Conservation (phyloP, 2,888 invertebrate species). For the Agrilus cyanescens region DNA sequence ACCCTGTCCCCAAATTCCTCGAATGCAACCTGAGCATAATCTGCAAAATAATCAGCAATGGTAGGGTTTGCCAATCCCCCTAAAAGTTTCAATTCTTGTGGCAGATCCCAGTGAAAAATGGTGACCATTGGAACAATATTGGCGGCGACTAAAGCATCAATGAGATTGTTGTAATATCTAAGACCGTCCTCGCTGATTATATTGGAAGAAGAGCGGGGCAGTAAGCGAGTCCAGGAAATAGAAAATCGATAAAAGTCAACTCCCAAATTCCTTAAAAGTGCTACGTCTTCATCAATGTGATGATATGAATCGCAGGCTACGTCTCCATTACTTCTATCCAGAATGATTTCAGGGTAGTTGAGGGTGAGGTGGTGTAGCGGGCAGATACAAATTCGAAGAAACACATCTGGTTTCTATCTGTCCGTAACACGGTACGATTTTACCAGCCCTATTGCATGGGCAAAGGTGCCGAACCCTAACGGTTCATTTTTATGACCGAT, state of each 20-base stretch:
- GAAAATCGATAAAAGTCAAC: conserved; percentile 48
- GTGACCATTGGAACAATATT: conserved; percentile 44
- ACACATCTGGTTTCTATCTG: no score
- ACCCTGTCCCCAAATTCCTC: conserved; percentile 23
- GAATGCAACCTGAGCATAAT: conserved; percentile 40
- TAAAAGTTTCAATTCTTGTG: conserved; percentile 34
- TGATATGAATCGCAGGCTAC: conserved; percentile 56
- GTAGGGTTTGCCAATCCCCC: conserved; percentile 40
- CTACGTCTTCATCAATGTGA: conserved; percentile 46
- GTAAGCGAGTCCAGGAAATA: conserved; percentile 54
- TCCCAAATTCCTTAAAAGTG: conserved; percentile 41
- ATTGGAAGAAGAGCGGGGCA: conserved; percentile 45
- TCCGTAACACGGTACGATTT: no score
- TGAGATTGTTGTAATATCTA: conserved; percentile 48
- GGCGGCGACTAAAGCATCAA: conserved; percentile 40
- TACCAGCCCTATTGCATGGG: no score
- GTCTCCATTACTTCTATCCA: conserved; percentile 45
- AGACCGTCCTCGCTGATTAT: conserved; percentile 47
- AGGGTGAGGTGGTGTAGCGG: conserved; percentile 48
- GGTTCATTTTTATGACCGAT: no score
- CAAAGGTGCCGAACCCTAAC: no score
- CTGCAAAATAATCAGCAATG: conserved; percentile 41
- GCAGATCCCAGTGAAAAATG: conserved; percentile 44
- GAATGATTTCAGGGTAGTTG: conserved; percentile 36
- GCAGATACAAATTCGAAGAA: no score